These are phyloP conservation scores for Asarcornis scutulata DNA, from an alignment of 2,113 vertebrate genomes.

Conservation along the genomic window DNA sequence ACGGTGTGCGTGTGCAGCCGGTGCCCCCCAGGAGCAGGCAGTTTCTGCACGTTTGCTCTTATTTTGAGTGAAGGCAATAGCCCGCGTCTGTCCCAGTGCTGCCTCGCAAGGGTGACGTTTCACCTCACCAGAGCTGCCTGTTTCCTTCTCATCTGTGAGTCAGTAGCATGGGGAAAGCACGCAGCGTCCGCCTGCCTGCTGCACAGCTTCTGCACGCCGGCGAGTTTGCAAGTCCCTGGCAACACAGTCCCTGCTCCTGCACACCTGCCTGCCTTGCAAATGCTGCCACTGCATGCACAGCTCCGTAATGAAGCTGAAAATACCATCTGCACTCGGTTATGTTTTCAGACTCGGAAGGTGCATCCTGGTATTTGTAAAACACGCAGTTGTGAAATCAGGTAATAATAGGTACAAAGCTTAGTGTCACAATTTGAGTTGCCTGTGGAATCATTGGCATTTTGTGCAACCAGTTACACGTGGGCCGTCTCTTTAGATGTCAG, in stretches of 20 bases:
- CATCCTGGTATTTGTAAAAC: not conserved
- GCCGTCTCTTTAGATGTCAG: not conserved
- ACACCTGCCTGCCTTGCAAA: not conserved
- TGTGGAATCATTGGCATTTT: slow-evolving; percentile 3
- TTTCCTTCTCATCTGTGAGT: not conserved
- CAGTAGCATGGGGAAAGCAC: not conserved
- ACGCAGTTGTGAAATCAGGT: not conserved
- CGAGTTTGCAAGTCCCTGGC: not conserved
- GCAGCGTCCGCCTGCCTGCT: fast-evolving
- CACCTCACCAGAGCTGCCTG: not conserved
- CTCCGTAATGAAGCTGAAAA: not conserved
- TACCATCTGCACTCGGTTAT: not conserved
- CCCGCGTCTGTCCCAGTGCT: not conserved
- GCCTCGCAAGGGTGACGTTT: not conserved
- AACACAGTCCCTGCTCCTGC: not conserved
- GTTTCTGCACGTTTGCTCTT: not conserved
- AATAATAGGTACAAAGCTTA: not conserved
- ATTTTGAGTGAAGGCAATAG: not conserved
- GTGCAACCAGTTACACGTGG: not conserved
- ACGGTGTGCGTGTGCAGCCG: fast-evolving
- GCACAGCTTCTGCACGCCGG: not conserved
- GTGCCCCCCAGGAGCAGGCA: fast-evolving
- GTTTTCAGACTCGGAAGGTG: not conserved
- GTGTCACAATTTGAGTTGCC: not conserved
- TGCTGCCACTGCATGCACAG: not conserved